Conservation (phyloP, 2,113 vertebrate genomes). For the Centropus unirufus region DNA sequence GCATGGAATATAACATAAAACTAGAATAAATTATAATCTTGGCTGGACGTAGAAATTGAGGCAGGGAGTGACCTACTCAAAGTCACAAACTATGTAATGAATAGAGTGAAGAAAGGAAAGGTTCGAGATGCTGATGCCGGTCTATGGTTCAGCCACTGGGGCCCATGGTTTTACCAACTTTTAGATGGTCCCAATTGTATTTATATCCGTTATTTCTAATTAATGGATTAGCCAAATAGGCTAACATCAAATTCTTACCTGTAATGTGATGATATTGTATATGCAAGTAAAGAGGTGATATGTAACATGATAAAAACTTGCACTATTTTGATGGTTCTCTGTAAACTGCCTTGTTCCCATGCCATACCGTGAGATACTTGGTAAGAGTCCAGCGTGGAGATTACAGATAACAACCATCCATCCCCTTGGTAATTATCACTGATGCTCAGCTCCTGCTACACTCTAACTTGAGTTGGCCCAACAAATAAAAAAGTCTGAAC, state of each 20-base stretch:
- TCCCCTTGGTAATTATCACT: neutral
- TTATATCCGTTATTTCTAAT: neutral
- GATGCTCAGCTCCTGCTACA: neutral
- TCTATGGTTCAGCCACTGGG: neutral
- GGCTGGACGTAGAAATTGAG: neutral
- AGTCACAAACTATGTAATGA: neutral
- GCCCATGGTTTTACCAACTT: neutral
- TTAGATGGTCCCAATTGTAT: neutral
- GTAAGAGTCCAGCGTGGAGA: neutral
- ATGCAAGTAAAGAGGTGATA: neutral
- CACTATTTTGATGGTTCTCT: neutral
- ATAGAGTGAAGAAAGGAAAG: neutral
- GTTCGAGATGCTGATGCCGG: neutral
- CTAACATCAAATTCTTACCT: neutral
- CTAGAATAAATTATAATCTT: neutral
- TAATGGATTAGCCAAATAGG: neutral
- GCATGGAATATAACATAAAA: neutral
- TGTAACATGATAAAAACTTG: neutral
- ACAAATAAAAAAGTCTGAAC: neutral
- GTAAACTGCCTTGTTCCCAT: neutral
- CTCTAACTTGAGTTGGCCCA: neutral
- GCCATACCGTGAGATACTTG: fast-evolving
- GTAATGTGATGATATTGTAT: neutral
- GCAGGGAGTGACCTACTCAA: neutral
- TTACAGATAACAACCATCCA: neutral